Percentiles rank a stretch among this genome's conserved stretches.
phyloP scores from a whole-genome alignment of 2,797 vertebrate genomes.

The Rhabdomys pumilio region DNA sequence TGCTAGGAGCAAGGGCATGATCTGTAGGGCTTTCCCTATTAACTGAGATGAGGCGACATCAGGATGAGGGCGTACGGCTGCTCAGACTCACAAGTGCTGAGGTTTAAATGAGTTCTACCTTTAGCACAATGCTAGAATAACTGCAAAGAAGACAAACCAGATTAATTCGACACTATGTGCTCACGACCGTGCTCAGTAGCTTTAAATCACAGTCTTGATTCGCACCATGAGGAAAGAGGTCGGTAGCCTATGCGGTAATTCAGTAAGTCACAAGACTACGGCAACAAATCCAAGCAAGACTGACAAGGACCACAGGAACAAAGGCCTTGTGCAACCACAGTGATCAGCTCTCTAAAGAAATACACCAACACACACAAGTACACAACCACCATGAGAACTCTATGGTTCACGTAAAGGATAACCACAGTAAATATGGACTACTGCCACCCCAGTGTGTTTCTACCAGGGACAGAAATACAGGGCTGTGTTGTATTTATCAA shows the following conservation, averaged over 20 bases:
- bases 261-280: not conserved
- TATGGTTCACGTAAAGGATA: not conserved
- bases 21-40: not conserved
- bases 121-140: constrained; percentile 5
- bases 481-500: constrained; percentile 9
- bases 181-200: not conserved
- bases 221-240: not conserved
- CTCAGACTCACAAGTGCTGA: not conserved
- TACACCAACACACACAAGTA: not conserved
- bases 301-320: not conserved
- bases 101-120: not conserved
- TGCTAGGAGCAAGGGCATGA: not conserved
- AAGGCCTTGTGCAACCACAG: not conserved
- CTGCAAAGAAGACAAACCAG: not conserved
- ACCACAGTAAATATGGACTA: not conserved
- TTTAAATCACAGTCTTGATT: constrained; percentile 28
- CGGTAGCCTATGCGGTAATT: not conserved
- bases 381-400: not conserved
- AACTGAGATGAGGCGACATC: not conserved
- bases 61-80: not conserved
- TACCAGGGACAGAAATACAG: not conserved
- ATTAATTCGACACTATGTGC: not conserved
- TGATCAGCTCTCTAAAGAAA: constrained; percentile 8
- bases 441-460: not conserved
- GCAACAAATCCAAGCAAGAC: not conserved